Evolutionary conservation across 2,888 invertebrate species (phyloP).

Genomic region (Patella depressa): DNA sequence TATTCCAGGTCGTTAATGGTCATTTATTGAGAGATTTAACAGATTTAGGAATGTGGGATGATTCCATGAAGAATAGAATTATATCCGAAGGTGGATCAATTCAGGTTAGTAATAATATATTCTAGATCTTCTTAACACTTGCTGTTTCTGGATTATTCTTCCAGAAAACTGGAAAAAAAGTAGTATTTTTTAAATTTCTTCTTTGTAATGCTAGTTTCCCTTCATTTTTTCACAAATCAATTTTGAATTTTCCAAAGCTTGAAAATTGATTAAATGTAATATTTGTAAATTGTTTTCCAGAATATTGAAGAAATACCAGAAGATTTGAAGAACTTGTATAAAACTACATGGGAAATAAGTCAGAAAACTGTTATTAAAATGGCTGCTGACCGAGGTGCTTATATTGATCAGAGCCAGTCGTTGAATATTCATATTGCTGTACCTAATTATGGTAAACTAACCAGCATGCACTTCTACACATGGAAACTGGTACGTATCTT

Average conservation of each 20-base stretch:
- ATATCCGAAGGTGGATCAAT: constrained; percentile 93
- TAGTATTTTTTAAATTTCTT: too few species aligned
- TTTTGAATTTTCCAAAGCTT: too few species aligned
- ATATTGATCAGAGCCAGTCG: constrained; percentile 98
- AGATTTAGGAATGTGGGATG: constrained; percentile 91
- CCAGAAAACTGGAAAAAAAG: too few species aligned
- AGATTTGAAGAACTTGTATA: constrained; percentile 88
- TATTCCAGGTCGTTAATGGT: constrained; percentile 89
- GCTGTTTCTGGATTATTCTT: too few species aligned
- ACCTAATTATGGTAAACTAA: constrained; percentile 92
- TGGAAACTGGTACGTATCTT: constrained; percentile 83
- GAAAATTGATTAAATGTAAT: too few species aligned
- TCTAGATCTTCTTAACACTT: neutral
- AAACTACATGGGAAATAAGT: constrained; percentile 97
- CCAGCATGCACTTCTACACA: constrained; percentile 98
- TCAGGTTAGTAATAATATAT: constrained; percentile 73
- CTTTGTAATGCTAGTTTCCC: too few species aligned
- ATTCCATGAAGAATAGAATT: constrained; percentile 94
- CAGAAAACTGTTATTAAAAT: constrained; percentile 93
- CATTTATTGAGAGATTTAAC: constrained; percentile 94
- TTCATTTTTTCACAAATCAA: too few species aligned
- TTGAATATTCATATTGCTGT: constrained; percentile 97
- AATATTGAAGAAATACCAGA: constrained; percentile 87
- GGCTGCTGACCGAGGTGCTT: constrained; percentile 98
- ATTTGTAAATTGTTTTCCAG: constrained; percentile 54